These are phyloP conservation scores for Pherbina coryleti DNA, from an alignment of 2,888 invertebrate species.

Conservation along the genomic window DNA sequence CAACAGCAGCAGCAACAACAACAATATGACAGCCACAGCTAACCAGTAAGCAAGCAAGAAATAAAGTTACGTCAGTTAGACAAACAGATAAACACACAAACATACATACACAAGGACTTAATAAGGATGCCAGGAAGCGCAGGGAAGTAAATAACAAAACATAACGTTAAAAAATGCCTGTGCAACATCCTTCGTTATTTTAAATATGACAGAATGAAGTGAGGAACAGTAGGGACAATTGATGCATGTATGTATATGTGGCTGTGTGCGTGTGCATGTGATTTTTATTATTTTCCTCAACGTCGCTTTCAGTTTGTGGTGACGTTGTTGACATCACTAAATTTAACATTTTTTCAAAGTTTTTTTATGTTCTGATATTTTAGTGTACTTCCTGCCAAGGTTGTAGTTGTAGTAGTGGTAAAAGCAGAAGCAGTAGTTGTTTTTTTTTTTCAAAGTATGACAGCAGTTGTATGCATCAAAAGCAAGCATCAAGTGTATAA, in stretches of 20 bases:
- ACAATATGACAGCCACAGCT: neutral
- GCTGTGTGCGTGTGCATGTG: neutral
- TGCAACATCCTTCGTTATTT: neutral
- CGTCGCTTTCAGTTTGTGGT: conserved; percentile 2
- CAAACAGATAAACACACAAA: neutral
- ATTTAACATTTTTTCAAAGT: neutral
- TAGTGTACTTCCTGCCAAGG: too few species aligned
- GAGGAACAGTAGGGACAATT: neutral
- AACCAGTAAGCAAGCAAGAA: neutral
- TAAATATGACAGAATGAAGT: neutral
- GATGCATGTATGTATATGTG: neutral
- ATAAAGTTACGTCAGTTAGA: neutral
- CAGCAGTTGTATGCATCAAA: too few species aligned
- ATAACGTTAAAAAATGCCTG: neutral
- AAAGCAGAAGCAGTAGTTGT: too few species aligned
- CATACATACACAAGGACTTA: neutral
- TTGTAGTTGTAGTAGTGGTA: too few species aligned
- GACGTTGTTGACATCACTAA: conserved; percentile 4
- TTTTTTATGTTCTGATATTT: too few species aligned
- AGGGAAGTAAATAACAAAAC: neutral
- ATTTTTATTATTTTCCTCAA: conserved; percentile 21
- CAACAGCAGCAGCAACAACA: conserved; percentile 1
- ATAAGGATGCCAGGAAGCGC: neutral
- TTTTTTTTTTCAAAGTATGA: too few species aligned
- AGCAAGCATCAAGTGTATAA: too few species aligned